These are phyloP conservation scores for Dicyrtoma fusca DNA, from an alignment of 2,888 invertebrate species.

Conservation along the genomic window DNA sequence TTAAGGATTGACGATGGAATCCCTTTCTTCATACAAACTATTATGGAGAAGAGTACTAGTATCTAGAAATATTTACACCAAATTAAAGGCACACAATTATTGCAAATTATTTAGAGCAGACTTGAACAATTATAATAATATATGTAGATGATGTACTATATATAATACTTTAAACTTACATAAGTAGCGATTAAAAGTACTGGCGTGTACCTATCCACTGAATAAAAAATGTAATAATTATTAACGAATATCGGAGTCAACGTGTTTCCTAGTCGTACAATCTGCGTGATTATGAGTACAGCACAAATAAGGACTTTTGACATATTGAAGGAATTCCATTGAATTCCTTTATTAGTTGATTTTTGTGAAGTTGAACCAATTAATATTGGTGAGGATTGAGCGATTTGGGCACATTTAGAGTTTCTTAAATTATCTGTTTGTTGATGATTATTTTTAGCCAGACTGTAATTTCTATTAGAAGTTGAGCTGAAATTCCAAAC, in stretches of 20 bases:
- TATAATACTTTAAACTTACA: too few relatives aligned
- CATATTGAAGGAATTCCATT: slow-evolving; percentile 57
- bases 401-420: not conserved
- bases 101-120: too few relatives aligned
- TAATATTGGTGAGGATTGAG: too few relatives aligned
- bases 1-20: too few relatives aligned
- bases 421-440: not conserved
- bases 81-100: too few relatives aligned
- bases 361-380: slow-evolving; percentile 38
- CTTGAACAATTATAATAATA: too few relatives aligned
- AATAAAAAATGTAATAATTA: slow-evolving; percentile 17
- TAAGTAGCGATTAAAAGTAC: slow-evolving; percentile 41
- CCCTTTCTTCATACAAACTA: too few relatives aligned
- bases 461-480: too few relatives aligned
- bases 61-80: too few relatives aligned
- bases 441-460: not conserved
- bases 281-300: slow-evolving; percentile 35
- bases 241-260: not conserved
- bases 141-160: too few relatives aligned
- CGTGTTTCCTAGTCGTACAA: slow-evolving; percentile 26
- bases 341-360: slow-evolving; percentile 43
- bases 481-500: too few relatives aligned
- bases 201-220: slow-evolving; percentile 40
- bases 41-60: too few relatives aligned
- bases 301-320: slow-evolving; percentile 34